Percentiles rank a stretch among this genome's conserved stretches.
Evolutionary conservation across 2,888 invertebrate genomes (phyloP).

Genomic region (Holacanthella duospinosa): DNA sequence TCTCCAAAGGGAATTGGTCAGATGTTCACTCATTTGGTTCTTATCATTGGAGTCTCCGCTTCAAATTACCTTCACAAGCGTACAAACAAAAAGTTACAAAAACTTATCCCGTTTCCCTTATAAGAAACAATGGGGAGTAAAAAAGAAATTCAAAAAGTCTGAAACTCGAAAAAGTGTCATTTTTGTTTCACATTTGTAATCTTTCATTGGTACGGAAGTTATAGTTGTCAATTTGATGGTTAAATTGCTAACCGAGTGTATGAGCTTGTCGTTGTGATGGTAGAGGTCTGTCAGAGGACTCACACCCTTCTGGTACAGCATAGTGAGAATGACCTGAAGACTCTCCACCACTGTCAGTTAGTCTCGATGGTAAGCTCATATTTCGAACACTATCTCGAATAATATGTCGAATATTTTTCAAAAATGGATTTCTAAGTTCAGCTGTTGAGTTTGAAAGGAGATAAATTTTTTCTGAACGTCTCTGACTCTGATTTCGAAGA

Average conservation of each 20-base stretch:
- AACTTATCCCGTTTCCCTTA: too few species aligned
- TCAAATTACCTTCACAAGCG: too few species aligned
- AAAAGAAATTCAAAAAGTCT: too few species aligned
- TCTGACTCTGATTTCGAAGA: slow-evolving; percentile 80
- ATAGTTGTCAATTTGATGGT: too few species aligned
- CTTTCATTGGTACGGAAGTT: too few species aligned
- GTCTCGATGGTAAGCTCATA: slow-evolving; percentile 49
- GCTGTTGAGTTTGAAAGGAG: slow-evolving; percentile 86
- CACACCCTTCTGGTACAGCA: slow-evolving; percentile 33
- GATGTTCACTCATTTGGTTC: too few species aligned
- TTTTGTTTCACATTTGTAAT: too few species aligned
- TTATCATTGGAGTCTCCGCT: too few species aligned
- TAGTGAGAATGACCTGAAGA: slow-evolving; percentile 29
- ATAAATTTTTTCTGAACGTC: slow-evolving; percentile 90
- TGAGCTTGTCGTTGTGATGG: slow-evolving; percentile 42
- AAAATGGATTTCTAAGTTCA: slow-evolving; percentile 91
- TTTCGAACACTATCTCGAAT: slow-evolving; percentile 93
- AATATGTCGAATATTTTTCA: slow-evolving; percentile 92
- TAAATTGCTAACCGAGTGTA: slow-evolving; percentile 36
- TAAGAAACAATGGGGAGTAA: too few species aligned
- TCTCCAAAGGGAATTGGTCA: too few species aligned
- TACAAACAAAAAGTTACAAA: too few species aligned
- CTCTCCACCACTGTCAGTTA: slow-evolving; percentile 15
- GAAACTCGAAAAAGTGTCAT: too few species aligned
- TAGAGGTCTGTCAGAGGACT: slow-evolving; percentile 21